A percentile compares a stretch with the other conserved stretches of the same genome.
These are phyloP conservation scores for Aurelia sp. DNA, from an alignment of 30 jellyfish, hydroid and myxozoan genomes.

Conservation along the genomic window DNA sequence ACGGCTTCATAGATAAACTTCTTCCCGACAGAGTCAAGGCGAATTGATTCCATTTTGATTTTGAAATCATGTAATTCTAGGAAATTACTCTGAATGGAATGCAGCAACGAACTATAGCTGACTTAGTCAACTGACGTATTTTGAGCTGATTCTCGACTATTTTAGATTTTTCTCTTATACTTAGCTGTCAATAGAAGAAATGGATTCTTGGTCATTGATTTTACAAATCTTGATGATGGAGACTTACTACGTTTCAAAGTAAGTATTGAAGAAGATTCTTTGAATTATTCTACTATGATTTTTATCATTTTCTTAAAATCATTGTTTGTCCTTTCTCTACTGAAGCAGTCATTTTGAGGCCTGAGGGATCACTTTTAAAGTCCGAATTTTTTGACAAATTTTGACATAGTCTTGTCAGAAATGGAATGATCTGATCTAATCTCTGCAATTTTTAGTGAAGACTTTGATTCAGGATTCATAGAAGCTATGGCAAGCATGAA, in stretches of 20 bases:
- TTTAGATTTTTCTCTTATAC: neutral
- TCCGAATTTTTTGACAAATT: no score
- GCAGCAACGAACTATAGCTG: no score
- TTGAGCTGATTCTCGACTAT: no score
- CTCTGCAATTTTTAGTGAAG: neutral
- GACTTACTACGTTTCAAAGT: conserved; percentile 64
- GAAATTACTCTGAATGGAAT: neutral
- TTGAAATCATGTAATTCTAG: no score
- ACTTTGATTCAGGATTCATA: conserved; percentile 1
- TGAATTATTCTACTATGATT: no score
- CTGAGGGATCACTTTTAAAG: neutral
- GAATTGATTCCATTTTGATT: no score
- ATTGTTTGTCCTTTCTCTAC: neutral
- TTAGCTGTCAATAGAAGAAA: conserved; percentile 27
- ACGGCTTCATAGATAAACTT: no score
- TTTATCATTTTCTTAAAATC: neutral
- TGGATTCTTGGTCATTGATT: conserved; percentile 18
- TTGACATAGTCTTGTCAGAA: no score
- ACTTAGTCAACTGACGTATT: no score
- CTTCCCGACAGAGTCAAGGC: no score
- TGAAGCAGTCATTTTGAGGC: neutral
- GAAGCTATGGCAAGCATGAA: conserved; percentile 15
- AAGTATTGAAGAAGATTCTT: no score
- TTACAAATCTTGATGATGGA: conserved; percentile 53
- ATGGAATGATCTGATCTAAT: no score